Base-by-base conservation (phyloP, 2,888 invertebrate genomes). In the Drosophila suboccidentalis region DNA sequence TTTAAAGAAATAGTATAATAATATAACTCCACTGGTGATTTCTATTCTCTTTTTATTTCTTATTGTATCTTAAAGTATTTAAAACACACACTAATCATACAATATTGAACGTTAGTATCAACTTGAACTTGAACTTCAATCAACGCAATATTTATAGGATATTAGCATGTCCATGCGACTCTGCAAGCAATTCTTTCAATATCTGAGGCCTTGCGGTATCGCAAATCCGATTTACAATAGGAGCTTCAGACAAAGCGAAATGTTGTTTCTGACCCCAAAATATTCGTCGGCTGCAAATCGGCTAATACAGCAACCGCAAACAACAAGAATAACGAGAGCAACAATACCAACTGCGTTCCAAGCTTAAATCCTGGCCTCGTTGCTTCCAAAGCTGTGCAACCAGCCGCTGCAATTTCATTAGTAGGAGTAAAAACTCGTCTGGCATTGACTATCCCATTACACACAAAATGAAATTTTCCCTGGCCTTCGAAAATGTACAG, bases 361-460 rank as follows among this genome's bases (percentile, higher is more conserved):
- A 39, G 58, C 61, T 58, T 54, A 44, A 65, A 39, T 57, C 63
- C 34, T 34, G 53, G 15, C 39, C 55, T 32, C 19, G 29, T 17
- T 46, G 54, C 43, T 34, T 5, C 36, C 50, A 39, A 44, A 67
- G 50, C 71, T 75, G 61, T 62, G 58, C 43, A 58, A 41, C 65
- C 38, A 62, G 51, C 26, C 58, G 61, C 39, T 72, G 78, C 72
- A 72, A 77, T 76, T 76, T 68, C 78, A 77, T 76, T 72, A 77
- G 72, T 38, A 10, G 39, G 11, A 53, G 36, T 15, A 57, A 47
- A 49, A 58, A 39, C 34, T 59, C 47, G 46, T 38, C 58, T 63
- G 53, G 29, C 53, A 70, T 54, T 61, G 68, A 60, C 55, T 61
- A 43, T 70, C 22, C 29, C 53, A 59, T 58, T 43, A 44, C 22